A percentile compares a stretch with the other conserved stretches of the same genome.
Conservation (phyloP, 2,888 invertebrate species). For the Pristionchus exspectatus region DNA sequence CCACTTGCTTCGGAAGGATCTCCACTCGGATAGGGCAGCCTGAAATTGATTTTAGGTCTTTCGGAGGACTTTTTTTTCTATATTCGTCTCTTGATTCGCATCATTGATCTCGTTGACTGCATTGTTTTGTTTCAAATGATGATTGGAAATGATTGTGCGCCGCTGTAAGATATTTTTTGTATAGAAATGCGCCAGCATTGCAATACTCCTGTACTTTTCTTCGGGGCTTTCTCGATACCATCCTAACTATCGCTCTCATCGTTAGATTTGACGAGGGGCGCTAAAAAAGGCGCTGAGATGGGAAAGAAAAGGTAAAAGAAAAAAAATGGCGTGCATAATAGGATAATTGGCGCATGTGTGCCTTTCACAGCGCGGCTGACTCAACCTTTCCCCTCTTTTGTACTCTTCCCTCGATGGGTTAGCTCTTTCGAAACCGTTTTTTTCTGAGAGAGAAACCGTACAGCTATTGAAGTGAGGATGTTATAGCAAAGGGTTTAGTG, state of each 20-base stretch:
- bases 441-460: neutral
- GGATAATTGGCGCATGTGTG: slow-evolving; percentile 38
- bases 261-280: slow-evolving; percentile 15
- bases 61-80: too few species aligned
- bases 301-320: slow-evolving; percentile 10
- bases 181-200: too few species aligned
- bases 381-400: slow-evolving; percentile 7
- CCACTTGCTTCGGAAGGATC: slow-evolving; percentile 77
- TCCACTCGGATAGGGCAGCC: slow-evolving; percentile 78
- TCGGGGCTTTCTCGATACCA: neutral
- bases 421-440: slow-evolving; percentile 30
- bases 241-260: neutral
- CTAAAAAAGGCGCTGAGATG: neutral
- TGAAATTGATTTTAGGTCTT: slow-evolving; percentile 60
- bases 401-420: slow-evolving; percentile 11
- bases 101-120: neutral
- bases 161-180: too few species aligned
- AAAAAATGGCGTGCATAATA: slow-evolving; percentile 34
- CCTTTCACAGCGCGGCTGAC: slow-evolving; percentile 32
- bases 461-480: neutral
- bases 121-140: neutral
- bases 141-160: neutral
- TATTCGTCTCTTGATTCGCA: too few species aligned
- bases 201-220: too few species aligned
- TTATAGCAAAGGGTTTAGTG: neutral